A percentile compares a stretch with the other conserved stretches of the same genome.
Evolutionary conservation across 2,888 invertebrate species (phyloP).

Genomic region (Philopedon plagiatum): DNA sequence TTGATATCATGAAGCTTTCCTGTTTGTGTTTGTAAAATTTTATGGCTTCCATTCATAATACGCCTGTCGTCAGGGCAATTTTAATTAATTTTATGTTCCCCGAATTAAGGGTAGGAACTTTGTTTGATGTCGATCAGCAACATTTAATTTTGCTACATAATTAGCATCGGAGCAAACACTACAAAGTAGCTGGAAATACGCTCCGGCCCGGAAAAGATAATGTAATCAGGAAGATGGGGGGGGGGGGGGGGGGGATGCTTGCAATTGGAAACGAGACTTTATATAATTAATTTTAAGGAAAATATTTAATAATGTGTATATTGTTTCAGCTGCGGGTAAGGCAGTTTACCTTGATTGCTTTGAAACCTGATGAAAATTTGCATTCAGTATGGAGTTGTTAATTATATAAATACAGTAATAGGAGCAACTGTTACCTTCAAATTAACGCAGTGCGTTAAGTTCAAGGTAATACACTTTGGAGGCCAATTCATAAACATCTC

Average conservation of each 20-base stretch:
- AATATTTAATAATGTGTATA: slow-evolving; percentile 17
- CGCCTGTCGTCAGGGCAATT: slow-evolving; percentile 20
- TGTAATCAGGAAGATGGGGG: slow-evolving; percentile 22
- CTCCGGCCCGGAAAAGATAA: slow-evolving; percentile 26
- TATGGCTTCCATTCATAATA: slow-evolving; percentile 20
- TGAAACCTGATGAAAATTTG: not conserved
- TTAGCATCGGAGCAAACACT: slow-evolving; percentile 15
- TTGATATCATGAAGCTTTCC: not conserved
- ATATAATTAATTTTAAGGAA: slow-evolving; percentile 30
- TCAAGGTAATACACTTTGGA: no score
- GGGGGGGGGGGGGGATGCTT: no score
- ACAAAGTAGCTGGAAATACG: slow-evolving; percentile 17
- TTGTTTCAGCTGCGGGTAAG: slow-evolving; percentile 6
- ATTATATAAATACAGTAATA: no score
- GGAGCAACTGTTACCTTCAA: not conserved
- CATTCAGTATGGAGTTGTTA: not conserved
- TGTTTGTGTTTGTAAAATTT: not conserved
- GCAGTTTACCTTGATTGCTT: not conserved
- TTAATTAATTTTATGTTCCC: slow-evolving; percentile 30
- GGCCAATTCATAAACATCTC: no score
- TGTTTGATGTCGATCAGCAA: slow-evolving; percentile 31
- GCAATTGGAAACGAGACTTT: slow-evolving; percentile 20
- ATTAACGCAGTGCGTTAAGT: no score
- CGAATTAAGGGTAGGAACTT: slow-evolving; percentile 22
- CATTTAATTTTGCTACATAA: slow-evolving; percentile 33